A percentile compares a stretch with the other conserved stretches of the same genome.
Evolutionary conservation across 1,140 invertebrate species (phyloP).

Genomic region (Pachypeltis micranthus): DNA sequence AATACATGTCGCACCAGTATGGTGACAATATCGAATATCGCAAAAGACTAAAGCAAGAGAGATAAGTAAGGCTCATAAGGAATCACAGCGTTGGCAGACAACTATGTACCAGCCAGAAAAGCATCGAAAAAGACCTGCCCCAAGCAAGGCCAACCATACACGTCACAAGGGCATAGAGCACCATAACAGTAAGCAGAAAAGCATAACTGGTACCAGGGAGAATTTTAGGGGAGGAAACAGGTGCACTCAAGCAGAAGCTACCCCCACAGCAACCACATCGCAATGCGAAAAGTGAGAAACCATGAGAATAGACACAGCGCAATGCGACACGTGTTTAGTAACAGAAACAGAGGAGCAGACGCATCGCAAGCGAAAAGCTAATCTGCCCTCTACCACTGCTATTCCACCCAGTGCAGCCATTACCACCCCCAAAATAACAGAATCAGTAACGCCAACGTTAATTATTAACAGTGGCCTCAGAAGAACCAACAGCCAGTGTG

Average conservation of each 20-base stretch:
- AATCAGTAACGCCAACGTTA: not conserved
- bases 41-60: no score
- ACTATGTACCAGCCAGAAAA: no score
- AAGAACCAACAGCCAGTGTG: not conserved
- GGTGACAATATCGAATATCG: no score
- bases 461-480: not conserved
- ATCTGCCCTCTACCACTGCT: not conserved
- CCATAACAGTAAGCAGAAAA: not conserved
- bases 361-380: conserved; percentile 8
- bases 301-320: conserved; percentile 5
- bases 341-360: not conserved
- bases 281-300: conserved; percentile 5
- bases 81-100: no score
- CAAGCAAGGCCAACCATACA: no score
- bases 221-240: not conserved
- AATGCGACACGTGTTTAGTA: conserved; percentile 5
- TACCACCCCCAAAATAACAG: not conserved
- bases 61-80: no score
- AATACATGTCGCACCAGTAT: no score
- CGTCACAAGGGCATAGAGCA: no score
- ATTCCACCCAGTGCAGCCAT: not conserved
- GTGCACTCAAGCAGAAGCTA: not conserved
- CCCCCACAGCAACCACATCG: conserved; percentile 1
- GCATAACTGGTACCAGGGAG: not conserved
- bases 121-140: no score